Base-by-base conservation (phyloP, 2,113 vertebrate genomes). In the Brevimyrus niger region DNA sequence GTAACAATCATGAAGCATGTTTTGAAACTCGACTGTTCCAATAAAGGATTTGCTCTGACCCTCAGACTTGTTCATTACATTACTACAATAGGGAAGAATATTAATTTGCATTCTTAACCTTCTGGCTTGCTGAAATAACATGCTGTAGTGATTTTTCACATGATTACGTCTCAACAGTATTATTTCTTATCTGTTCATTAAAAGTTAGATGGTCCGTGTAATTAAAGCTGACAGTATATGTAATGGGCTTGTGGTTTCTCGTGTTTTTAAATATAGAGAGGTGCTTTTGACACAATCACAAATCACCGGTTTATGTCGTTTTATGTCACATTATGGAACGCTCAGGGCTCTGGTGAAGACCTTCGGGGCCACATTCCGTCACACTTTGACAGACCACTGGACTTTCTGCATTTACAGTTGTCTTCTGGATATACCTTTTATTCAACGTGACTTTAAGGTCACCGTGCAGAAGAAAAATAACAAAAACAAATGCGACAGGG, bases 131-230 rank as follows among this genome's bases (percentile, higher is more conserved):
- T 58, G 50, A 44, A 83, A 83, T 55, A n/a, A 42, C 21, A 88
- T 46, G 58, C 35, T 19, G 61, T 46, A 69, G 58, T 69, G 10
- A 69, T 69, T 87, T 55, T 65, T 55, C 58, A 61, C 35, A 42
- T 76, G 17, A 21, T 35, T 19, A 73, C 21, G 61, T n/a, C 47
- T 31, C n/a, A 42, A 88, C 10, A 27, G 23, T 76, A 88, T 73
- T 27, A 88, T 50, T 73, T 88, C 38, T 19, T 48, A 88, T 88
- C 44, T 50, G 46, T 73, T 88, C 87, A 73, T 23, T 44, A 88
- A 88, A 42, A 87, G 50, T 15, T 38, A 87, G 31, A 88, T 15
- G 58, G 13, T 48, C 38, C 11, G 21, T 17, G 15, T 88, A 88
- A 88, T 88, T 88, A 48, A 42, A 73, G 27, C 2, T 73, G 44